These are phyloP conservation scores for Theonella swinhoei DNA, from an alignment of 37 sponge, comb jelly and placozoan genomes.

Conservation along the genomic window DNA sequence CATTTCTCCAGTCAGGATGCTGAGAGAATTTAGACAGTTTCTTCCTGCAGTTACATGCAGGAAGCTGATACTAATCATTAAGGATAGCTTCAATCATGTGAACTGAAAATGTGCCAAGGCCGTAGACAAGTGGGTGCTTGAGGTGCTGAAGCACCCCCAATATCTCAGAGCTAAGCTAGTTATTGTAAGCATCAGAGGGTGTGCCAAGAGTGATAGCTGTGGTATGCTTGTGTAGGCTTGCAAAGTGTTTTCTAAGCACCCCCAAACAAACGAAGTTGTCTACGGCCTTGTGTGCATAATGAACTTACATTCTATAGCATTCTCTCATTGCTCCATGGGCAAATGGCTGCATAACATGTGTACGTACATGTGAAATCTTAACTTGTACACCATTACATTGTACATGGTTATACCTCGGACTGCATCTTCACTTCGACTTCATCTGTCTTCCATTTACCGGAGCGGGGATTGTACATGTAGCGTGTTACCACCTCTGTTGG, in stretches of 20 bases:
- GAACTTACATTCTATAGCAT: conserved; percentile 88
- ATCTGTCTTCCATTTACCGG: conserved; percentile 65
- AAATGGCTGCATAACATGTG: conserved; percentile 69
- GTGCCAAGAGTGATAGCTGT: no score
- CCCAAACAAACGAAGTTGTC: no score
- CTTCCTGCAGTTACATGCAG: conserved; percentile 47
- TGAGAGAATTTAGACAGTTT: conserved; percentile 85
- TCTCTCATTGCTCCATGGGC: conserved; percentile 93
- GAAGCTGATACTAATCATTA: background rate
- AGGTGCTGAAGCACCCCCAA: background rate
- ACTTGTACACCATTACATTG: background rate
- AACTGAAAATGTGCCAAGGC: background rate
- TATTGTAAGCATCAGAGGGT: no score
- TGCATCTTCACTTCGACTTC: conserved; percentile 81
- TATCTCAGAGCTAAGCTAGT: no score
- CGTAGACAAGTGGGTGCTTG: background rate
- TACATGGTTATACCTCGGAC: conserved; percentile 43
- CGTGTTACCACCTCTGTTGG: conserved; percentile 48
- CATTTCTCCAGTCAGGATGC: conserved; percentile 79
- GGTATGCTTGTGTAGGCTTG: no score
- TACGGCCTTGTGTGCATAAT: no score
- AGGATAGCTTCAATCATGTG: background rate
- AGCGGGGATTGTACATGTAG: conserved; percentile 74
- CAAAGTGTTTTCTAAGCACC: no score
- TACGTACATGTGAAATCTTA: background rate